Percentiles rank a stretch among this genome's conserved stretches.
Conservation (phyloP, 2,888 invertebrate species). For the Diploptera punctata region DNA sequence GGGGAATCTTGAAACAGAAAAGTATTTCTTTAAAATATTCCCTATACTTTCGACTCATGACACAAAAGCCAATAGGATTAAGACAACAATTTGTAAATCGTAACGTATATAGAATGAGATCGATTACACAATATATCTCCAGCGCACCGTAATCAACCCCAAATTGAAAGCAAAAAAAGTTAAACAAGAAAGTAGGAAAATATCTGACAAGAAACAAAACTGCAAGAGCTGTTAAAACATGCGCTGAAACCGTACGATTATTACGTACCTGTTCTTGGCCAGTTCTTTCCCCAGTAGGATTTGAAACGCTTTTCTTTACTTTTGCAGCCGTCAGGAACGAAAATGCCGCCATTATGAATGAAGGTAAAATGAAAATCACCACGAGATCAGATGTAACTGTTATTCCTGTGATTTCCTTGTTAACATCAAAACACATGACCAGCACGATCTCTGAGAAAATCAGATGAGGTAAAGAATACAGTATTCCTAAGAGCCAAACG, state of each 20-base stretch:
- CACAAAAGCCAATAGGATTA: background rate
- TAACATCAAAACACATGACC: too few relatives aligned
- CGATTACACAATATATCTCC: background rate
- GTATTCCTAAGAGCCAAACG: too few relatives aligned
- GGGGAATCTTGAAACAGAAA: background rate
- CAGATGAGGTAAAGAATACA: too few relatives aligned
- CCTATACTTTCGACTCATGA: background rate
- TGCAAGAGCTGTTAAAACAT: background rate
- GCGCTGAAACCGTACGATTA: background rate
- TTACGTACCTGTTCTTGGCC: background rate
- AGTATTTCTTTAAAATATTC: background rate
- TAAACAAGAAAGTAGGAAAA: background rate
- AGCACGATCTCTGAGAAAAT: too few relatives aligned
- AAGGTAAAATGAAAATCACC: too few relatives aligned
- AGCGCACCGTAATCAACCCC: too few relatives aligned
- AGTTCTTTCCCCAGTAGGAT: background rate
- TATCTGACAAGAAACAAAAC: background rate
- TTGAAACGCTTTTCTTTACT: background rate
- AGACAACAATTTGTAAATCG: background rate
- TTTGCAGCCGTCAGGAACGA: background rate
- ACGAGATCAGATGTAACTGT: too few relatives aligned
- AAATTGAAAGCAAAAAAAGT: background rate
- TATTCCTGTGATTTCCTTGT: too few relatives aligned
- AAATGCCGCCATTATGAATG: background rate
- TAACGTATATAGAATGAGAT: background rate